A percentile compares a stretch with the other conserved stretches of the same genome.
phyloP scores from a whole-genome alignment of 2,113 vertebrate species.

The Platysternon megacephalum region DNA sequence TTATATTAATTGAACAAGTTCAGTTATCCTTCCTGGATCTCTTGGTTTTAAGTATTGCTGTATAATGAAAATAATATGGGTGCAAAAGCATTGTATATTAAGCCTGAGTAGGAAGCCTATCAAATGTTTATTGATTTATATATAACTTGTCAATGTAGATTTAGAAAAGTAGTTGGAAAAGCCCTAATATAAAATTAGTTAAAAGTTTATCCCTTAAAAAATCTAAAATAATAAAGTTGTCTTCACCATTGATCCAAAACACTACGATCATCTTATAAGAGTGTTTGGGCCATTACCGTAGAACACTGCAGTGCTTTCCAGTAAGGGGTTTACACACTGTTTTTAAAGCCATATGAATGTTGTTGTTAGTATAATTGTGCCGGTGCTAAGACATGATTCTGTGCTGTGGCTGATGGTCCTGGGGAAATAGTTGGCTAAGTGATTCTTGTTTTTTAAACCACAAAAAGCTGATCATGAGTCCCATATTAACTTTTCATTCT shows the following conservation, averaged over 20 bases:
- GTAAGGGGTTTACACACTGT: background rate
- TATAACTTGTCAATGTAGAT: background rate
- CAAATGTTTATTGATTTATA: background rate
- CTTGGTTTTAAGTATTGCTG: conserved; percentile 4
- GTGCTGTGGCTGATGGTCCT: conserved; percentile 47
- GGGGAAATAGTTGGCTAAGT: conserved; percentile 34
- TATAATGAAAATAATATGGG: background rate
- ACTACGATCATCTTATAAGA: background rate
- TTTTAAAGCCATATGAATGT: conserved; percentile 3
- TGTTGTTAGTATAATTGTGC: conserved; percentile 5
- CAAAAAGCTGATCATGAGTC: conserved; percentile 12
- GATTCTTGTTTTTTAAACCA: conserved; percentile 39
- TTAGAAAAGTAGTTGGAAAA: conserved; percentile 16
- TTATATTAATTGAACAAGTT: background rate
- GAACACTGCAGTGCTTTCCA: background rate
- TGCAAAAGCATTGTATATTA: background rate
- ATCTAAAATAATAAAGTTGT: background rate
- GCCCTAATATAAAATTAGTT: background rate
- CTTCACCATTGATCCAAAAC: background rate
- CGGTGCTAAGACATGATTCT: conserved; percentile 16
- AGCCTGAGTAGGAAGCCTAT: background rate
- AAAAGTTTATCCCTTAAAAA: background rate
- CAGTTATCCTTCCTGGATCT: background rate
- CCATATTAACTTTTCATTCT: conserved; percentile 50
- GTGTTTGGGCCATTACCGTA: background rate